phyloP scores from a whole-genome alignment of 1,140 invertebrate species.

The Thaumatotibia leucotreta region DNA sequence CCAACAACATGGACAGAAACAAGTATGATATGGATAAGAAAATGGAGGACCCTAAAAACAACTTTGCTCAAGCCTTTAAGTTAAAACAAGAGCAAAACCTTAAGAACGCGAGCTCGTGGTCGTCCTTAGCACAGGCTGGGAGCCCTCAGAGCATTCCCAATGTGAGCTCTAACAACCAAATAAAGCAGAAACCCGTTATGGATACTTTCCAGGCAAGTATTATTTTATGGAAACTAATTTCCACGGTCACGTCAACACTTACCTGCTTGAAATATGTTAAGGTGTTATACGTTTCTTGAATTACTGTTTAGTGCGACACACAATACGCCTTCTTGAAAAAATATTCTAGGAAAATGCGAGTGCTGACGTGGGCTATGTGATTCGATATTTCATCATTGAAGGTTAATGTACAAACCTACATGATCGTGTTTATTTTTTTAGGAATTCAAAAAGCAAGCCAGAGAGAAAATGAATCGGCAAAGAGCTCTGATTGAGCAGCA shows the following conservation, averaged over 20 bases:
- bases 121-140: slow-evolving; percentile 89
- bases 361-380: background rate
- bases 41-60: slow-evolving; percentile 73
- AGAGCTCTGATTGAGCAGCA: slow-evolving; percentile 89
- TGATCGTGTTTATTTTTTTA: slow-evolving; percentile 77
- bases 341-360: no score
- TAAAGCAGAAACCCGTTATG: slow-evolving; percentile 81
- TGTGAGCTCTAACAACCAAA: slow-evolving; percentile 77
- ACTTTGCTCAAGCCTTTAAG: slow-evolving; percentile 82
- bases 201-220: slow-evolving; percentile 80
- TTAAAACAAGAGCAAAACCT: slow-evolving; percentile 84
- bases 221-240: background rate
- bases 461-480: slow-evolving; percentile 95
- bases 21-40: slow-evolving; percentile 75
- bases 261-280: no score
- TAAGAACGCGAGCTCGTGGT: slow-evolving; percentile 96
- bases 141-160: slow-evolving; percentile 81
- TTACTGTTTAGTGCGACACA: no score
- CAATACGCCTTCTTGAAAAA: no score
- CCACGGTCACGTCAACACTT: background rate
- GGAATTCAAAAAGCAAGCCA: slow-evolving; percentile 95
- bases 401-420: background rate
- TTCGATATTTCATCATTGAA: background rate
- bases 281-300: no score
- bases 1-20: slow-evolving; percentile 68